Evolutionary conservation across 2,113 vertebrate genomes (phyloP), one percentile per base, ranked within the genome.

Genomic region (Oryzias curvinotus): DNA sequence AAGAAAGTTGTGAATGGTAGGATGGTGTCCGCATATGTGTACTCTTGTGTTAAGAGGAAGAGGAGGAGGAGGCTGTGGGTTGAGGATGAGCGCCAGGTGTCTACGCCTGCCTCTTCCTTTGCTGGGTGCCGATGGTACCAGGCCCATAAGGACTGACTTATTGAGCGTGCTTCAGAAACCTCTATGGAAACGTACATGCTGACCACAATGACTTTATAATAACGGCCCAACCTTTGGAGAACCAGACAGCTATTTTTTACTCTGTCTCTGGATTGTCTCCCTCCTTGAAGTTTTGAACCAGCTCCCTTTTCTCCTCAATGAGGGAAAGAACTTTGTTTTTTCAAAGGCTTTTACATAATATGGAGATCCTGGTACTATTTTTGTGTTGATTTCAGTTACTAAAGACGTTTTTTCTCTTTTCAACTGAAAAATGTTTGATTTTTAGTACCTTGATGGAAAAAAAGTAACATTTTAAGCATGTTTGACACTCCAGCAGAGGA

Each of bases 121-220:
- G 1, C 71, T 50, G 43, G 60, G 67, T 68, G 36, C 73, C 46
- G 71, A 52, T 80, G 71, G 71, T 69, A 77, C 78, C 83, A 82
- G 76, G 71, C 77, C 82, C 79, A 86, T 87, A 87, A 90, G 83
- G 82, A 73, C 62, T 82, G 81, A 80, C 82, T 86, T 86, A 87
- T 83, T 85, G 83, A 89, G 85, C 83, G 77, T 83, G 84, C 85
- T 85, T 89, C 83, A 81, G 77, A 87, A 73, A 77, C 77, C 80
- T 83, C 73, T 83, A 77, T 82, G 74, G 74, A 85, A 87, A 83
- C 63, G 73, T 79, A 86, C 77, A 79, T 65, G 70, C 72, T 19
- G 42, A 85, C 87, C 89, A 83, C 83, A 90, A 89, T 88, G 80
- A 83, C 83, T 90, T 89, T 90, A 86, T 90, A 89, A 89, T 88